Percentiles rank a stretch among this genome's conserved stretches.
phyloP scores from a whole-genome alignment of 2,888 invertebrate genomes.

The Erynnis tages region DNA sequence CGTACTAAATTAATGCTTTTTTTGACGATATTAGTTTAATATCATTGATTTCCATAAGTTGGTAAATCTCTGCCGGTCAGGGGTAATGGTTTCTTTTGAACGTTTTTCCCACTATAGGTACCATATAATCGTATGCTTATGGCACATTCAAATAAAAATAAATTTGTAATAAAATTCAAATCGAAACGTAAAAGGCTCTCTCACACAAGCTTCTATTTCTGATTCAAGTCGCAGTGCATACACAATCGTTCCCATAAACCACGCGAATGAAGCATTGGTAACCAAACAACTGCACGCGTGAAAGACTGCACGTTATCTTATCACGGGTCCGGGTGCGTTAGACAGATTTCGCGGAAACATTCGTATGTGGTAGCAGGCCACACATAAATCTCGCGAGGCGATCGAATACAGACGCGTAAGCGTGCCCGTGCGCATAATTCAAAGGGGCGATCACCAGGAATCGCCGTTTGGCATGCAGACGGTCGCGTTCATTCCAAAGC shows the following conservation, averaged over 20 bases:
- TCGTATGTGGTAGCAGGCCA: conserved; percentile 60
- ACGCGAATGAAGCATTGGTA: neutral
- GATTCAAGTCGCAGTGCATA: neutral
- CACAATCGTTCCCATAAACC: neutral
- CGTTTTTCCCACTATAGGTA: no score
- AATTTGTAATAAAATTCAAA: no score
- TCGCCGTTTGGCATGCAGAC: conserved; percentile 76
- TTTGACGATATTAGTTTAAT: no score
- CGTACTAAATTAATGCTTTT: no score
- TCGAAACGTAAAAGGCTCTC: no score
- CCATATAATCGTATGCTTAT: no score
- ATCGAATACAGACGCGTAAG: conserved; percentile 72
- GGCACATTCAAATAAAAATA: neutral
- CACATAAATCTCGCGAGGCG: conserved; percentile 68
- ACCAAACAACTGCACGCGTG: conserved; percentile 6
- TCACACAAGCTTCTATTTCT: no score
- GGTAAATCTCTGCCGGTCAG: no score
- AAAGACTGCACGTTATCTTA: conserved; percentile 22
- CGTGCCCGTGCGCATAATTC: conserved; percentile 76
- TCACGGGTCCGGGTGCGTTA: conserved; percentile 19
- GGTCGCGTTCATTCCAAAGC: conserved; percentile 66
- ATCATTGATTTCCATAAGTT: no score
- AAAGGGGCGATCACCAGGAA: conserved; percentile 77
- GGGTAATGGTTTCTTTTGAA: no score
- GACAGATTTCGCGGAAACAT: conserved; percentile 59